phyloP scores from a whole-genome alignment of 2,797 vertebrate genomes.

The Dendrocincla tyrannina region DNA sequence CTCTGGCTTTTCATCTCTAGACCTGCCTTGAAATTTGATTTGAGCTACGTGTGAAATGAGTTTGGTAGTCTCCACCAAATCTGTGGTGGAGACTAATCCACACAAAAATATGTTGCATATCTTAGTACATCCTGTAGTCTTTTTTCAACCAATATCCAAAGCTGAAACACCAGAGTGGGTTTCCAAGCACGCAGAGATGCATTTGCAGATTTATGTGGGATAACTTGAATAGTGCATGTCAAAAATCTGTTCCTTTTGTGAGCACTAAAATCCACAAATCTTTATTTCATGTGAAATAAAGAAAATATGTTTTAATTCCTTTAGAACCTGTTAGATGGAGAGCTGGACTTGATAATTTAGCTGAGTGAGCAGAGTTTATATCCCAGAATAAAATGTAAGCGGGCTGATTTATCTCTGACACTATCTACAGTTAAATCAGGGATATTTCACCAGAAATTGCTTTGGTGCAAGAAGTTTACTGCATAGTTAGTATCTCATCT shows the following conservation, averaged over 20 bases:
- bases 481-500: background rate
- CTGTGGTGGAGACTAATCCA: background rate
- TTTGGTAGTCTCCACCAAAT: conserved; percentile 14
- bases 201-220: conserved; percentile 9
- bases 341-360: background rate
- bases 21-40: conserved; percentile 7
- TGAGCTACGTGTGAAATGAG: conserved; percentile 19
- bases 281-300: background rate
- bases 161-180: background rate
- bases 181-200: background rate
- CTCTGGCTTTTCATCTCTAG: conserved; percentile 19
- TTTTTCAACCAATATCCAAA: background rate
- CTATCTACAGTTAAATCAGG: background rate
- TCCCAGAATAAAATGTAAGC: background rate
- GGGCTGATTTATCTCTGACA: background rate
- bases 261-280: background rate
- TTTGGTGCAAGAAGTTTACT: background rate
- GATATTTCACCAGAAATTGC: background rate
- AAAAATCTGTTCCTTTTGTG: conserved; percentile 37
- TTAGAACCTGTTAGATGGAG: conserved; percentile 3
- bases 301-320: conserved; percentile 18
- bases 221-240: background rate
- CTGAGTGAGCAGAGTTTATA: background rate
- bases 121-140: background rate
- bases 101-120: background rate